phyloP scores from a whole-genome alignment of 92 coral and sea anemone genomes.

The Epizoanthus stellaris region DNA sequence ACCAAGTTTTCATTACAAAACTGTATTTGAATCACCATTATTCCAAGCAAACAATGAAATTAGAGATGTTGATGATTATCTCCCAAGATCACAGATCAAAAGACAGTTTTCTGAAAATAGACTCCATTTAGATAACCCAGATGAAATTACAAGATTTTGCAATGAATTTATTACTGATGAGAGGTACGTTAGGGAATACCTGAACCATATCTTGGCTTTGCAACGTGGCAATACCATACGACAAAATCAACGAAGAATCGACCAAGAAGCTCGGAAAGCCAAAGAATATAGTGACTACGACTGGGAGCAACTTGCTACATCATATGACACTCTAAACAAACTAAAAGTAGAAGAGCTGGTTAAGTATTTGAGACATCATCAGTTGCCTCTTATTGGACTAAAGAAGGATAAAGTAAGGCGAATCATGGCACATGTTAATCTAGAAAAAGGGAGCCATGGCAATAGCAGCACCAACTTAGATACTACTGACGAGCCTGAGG shows the following conservation, averaged over 20 bases:
- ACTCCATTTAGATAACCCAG: conserved; percentile 23
- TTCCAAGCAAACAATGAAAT: conserved; percentile 30
- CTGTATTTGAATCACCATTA: conserved; percentile 36
- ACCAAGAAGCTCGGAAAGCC: conserved; percentile 53
- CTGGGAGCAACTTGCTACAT: conserved; percentile 69
- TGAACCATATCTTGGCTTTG: conserved; percentile 45
- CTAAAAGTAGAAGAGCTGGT: conserved; percentile 61
- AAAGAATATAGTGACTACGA: conserved; percentile 62
- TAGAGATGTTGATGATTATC: conserved; percentile 36
- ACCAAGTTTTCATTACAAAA: conserved; percentile 42
- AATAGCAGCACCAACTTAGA: not conserved
- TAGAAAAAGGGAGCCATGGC: not conserved
- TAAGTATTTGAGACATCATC: conserved; percentile 34
- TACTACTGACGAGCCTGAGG: not conserved
- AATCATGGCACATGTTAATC: conserved; percentile 17
- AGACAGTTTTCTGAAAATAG: conserved; percentile 34
- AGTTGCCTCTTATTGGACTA: conserved; percentile 19
- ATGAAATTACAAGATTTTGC: conserved; percentile 30
- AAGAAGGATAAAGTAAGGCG: conserved; percentile 16
- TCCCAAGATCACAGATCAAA: conserved; percentile 34
- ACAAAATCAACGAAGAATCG: conserved; percentile 50
- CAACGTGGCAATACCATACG: conserved; percentile 34
- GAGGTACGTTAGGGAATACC: conserved; percentile 37
- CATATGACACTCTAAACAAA: conserved; percentile 60
- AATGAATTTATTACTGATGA: conserved; percentile 33